Evolutionary conservation across 2,888 invertebrate genomes (phyloP), one percentile per base, ranked within the genome.

Genomic region (Tenthredo distinguenda): DNA sequence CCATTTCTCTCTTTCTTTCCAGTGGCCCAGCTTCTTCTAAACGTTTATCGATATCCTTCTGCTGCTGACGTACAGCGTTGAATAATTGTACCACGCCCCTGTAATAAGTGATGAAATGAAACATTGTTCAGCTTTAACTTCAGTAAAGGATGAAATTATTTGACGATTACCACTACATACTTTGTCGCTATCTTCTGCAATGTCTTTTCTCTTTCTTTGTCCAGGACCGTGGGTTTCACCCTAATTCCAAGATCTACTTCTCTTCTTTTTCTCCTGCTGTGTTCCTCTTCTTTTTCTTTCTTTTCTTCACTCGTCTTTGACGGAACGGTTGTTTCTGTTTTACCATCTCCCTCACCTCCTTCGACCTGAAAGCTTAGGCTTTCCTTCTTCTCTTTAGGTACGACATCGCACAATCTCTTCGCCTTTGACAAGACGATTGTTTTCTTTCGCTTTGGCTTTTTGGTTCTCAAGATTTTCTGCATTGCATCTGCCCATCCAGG

Each of bases 31-130:
- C 96, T 89, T 96, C 95, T 84, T 95, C 94, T 82, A 98, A 92
- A 93, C 97, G 96, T 85, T 95, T 95, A 72, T 96, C 95, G 79
- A 98, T 94, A 84, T 96, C 95, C 92, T 96, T 97, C 93, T 98
- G 98, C 93, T 98, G 98, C 89, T 96, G 95, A 90, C 96, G 96
- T 0, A 99, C 98, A 50, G 98, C 97, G 95, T 99, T 99, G 91
- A 98, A 99, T 87, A 99, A 94, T 92, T 98, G 98, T 0, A 99
- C 98, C 0, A 98, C 98, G 90, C 98, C 99, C 92, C 97, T 97
- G 88, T 10, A 91, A 92, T 68, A 31, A 58, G 71, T 34, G 43
- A 31, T 74, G 81, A 55, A 15, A 74, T 2, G 15, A 72, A 31
- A 10, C 5, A 0, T 21, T 26, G 65, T 68, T 55, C 4, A 15